Evolutionary conservation across 2,113 vertebrate species (phyloP).

Genomic region (Nettapus auritus): DNA sequence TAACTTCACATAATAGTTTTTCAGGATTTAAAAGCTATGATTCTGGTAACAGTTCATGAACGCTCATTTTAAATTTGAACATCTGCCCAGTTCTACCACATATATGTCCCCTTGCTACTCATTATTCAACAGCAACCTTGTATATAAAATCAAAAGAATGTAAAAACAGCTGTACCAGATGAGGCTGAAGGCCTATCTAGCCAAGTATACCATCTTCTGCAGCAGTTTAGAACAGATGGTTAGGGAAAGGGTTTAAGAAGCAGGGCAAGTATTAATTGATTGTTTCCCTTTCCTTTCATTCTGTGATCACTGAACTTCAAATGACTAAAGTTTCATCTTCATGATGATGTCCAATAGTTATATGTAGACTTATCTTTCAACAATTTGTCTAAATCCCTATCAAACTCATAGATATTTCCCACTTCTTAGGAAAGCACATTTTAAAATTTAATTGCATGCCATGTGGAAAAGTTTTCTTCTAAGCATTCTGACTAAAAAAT

Average conservation of each 20-base stretch:
- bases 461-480: background rate
- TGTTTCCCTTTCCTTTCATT: background rate
- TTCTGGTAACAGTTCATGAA: background rate
- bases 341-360: background rate
- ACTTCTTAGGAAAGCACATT: background rate
- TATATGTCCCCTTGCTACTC: background rate
- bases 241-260: background rate
- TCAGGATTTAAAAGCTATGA: background rate
- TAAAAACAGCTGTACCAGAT: conserved; percentile 6
- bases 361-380: background rate
- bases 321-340: background rate
- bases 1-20: background rate
- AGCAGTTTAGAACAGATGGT: background rate
- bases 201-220: background rate
- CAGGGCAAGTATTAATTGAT: background rate
- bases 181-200: background rate
- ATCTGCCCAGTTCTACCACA: background rate
- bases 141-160: background rate
- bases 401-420: background rate
- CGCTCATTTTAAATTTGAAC: background rate
- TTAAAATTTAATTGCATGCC: background rate
- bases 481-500: background rate
- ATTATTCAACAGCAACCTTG: background rate
- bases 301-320: background rate
- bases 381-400: background rate